A percentile compares a stretch with the other conserved stretches of the same genome.
phyloP scores from a whole-genome alignment of 2,797 vertebrate genomes.

The Thamnophis elegans region DNA sequence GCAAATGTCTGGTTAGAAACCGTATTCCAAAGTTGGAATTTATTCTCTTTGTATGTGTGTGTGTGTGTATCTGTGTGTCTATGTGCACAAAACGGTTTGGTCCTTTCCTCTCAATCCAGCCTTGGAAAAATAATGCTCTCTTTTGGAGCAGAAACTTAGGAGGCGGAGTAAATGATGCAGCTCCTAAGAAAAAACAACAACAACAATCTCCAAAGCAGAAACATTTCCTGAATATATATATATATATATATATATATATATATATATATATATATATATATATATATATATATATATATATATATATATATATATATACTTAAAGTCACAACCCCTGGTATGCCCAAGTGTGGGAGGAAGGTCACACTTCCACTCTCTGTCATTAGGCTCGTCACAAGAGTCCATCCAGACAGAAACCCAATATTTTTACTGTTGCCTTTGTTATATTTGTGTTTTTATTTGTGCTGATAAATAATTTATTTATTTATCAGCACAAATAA shows the following conservation, averaged over 20 bases:
- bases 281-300: too few relatives aligned
- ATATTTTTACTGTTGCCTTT: too few relatives aligned
- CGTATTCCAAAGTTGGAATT: background rate
- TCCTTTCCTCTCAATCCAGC: background rate
- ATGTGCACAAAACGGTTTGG: rapidly evolving
- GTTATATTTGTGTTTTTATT: too few relatives aligned
- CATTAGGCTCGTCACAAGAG: too few relatives aligned
- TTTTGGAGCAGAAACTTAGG: background rate
- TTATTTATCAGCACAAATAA: too few relatives aligned
- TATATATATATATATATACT: too few relatives aligned
- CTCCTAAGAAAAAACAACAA: conserved; percentile 31
- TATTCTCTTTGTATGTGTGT: background rate
- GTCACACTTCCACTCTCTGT: too few relatives aligned
- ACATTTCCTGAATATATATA: background rate
- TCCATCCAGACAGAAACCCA: too few relatives aligned
- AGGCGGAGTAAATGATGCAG: conserved; percentile 24
- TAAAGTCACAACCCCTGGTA: too few relatives aligned
- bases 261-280: too few relatives aligned
- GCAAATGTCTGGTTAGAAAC: background rate
- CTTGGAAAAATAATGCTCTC: background rate
- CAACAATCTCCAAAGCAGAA: background rate
- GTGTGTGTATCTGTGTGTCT: background rate
- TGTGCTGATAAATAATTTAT: too few relatives aligned
- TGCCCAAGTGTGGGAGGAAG: too few relatives aligned
- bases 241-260: background rate